Evolutionary conservation across 2,113 vertebrate genomes (phyloP), one percentile per base, ranked within the genome.

Genomic region (Trichechus manatus): DNA sequence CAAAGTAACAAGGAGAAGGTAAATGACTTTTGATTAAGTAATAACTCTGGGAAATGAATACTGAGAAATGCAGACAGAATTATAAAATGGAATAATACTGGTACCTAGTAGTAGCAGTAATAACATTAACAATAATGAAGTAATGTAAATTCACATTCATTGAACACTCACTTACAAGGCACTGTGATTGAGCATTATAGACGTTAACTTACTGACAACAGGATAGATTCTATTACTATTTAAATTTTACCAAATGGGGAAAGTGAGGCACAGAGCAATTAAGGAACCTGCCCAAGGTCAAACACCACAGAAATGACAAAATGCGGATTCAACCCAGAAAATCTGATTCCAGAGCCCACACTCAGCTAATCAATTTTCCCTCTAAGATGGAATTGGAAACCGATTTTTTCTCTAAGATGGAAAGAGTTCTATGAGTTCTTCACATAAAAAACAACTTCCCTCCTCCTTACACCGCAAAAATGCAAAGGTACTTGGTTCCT

Each of bases 231-330:
- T 66, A 83, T 82, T n/a, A 39, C 42, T 87, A 87, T 50, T 96
- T 9, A 63, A 42, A 72, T 23, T 89, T 94, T 88, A 90, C 59
- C 72, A 80, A 63, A 74, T 47, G 39, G 39, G 19, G 33, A 89
- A 84, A 88, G 11, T 72, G 89, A 96, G 31, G 50, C 83, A 66
- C 29, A n/a, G 56, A 87, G 77, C 87, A 87, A 61, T 84, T 90
- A 79, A 74, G 63, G 53, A 83, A 77, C 0, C 29, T 66, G 72
- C 39, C 56, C 39, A 93, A 80, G 27, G 29, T 77, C 78, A 94
- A 96, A 86, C 1, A 79, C 44, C 61, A 87, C 82, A 20, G 23
- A 82, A 94, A 66, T 47, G 11, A 88, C 19, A 85, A 77, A 89
- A 92, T 61, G 47, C 59, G 5, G 50, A 79, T 70, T 82, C 61